Percentiles rank a stretch among this genome's conserved stretches.
phyloP scores from a whole-genome alignment of 2,113 vertebrate species.

The Lamprologus lemairii region DNA sequence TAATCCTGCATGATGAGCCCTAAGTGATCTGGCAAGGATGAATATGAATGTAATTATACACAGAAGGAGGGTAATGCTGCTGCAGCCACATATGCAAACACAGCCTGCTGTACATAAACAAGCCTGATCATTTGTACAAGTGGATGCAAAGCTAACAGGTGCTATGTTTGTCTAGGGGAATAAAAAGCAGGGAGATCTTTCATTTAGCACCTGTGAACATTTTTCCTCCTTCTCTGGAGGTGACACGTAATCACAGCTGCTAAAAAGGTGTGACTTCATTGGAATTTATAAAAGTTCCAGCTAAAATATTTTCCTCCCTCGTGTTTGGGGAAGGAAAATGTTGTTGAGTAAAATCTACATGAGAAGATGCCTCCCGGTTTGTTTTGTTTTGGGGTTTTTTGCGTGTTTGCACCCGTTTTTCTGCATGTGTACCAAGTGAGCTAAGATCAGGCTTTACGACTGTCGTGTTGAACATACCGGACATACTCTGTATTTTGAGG shows the following conservation, averaged over 20 bases:
- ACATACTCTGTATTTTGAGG: conserved; percentile 5
- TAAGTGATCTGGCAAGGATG: background rate
- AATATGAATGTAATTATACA: background rate
- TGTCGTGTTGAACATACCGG: conserved; percentile 23
- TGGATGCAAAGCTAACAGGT: background rate
- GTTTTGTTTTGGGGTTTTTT: background rate
- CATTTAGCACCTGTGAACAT: background rate
- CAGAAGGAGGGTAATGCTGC: background rate
- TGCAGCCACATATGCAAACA: background rate
- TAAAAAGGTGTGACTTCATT: background rate
- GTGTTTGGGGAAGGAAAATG: background rate
- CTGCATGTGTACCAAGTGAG: background rate
- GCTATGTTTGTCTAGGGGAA: background rate
- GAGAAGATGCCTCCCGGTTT: background rate
- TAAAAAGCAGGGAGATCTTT: background rate
- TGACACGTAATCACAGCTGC: background rate
- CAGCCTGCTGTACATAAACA: background rate
- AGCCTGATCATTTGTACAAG: background rate
- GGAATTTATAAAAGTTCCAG: background rate
- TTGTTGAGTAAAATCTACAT: background rate
- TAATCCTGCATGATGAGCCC: background rate
- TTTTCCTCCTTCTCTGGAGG: background rate
- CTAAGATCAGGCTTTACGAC: background rate
- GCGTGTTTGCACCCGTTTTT: background rate
- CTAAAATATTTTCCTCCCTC: background rate